A percentile compares a stretch with the other conserved stretches of the same genome.
Conservation (phyloP, 2,888 invertebrate species). For the Catocala nupta region DNA sequence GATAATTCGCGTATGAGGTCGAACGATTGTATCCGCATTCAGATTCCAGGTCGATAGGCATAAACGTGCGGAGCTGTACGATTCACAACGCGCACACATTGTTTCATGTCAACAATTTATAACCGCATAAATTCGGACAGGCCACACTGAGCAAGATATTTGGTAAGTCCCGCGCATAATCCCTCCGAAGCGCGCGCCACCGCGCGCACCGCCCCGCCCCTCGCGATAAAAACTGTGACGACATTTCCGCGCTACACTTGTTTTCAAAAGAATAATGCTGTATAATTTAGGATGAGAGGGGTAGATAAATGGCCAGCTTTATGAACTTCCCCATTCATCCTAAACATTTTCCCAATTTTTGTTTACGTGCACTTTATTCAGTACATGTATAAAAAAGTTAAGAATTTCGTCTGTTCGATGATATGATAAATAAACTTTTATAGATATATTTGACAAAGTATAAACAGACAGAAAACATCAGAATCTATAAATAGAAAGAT, state of each 20-base stretch:
- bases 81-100: slow-evolving; percentile 56
- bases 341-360: slow-evolving; percentile 47
- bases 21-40: slow-evolving; percentile 70
- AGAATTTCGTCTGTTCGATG: slow-evolving; percentile 1
- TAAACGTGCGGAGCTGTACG: slow-evolving; percentile 46
- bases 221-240: slow-evolving; percentile 60
- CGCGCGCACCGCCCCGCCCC: slow-evolving; percentile 1
- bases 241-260: slow-evolving; percentile 57
- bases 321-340: slow-evolving; percentile 46
- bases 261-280: slow-evolving; percentile 57
- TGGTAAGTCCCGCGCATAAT: slow-evolving; percentile 57
- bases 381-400: slow-evolving; percentile 2
- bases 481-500: background rate
- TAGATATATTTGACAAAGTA: background rate
- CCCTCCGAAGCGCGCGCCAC: slow-evolving; percentile 38
- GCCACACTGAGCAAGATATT: slow-evolving; percentile 61
- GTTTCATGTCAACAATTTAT: slow-evolving; percentile 70
- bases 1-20: slow-evolving; percentile 70
- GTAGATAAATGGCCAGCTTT: slow-evolving; percentile 53
- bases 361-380: slow-evolving; percentile 50
- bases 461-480: background rate
- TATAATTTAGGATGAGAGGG: slow-evolving; percentile 60
- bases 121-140: slow-evolving; percentile 64
- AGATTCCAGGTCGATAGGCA: slow-evolving; percentile 64
- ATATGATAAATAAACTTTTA: background rate